phyloP scores from a whole-genome alignment of 2,888 invertebrate genomes.

The Aproaerema taeniolella region DNA sequence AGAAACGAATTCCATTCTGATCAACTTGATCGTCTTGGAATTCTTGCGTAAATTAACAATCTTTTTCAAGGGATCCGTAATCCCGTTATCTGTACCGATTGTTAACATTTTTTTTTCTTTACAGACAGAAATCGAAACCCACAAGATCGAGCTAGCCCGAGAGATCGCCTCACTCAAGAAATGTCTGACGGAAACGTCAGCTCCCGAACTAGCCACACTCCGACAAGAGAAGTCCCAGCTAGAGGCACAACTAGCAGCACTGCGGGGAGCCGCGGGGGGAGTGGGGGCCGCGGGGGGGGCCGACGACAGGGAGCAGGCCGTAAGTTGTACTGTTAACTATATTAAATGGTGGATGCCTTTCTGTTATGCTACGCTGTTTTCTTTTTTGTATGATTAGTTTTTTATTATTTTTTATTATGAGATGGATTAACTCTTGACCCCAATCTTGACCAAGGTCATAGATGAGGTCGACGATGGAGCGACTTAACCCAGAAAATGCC shows the following conservation, averaged over 20 bases:
- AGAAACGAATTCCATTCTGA: no score
- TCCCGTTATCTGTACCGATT: no score
- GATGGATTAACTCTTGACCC: no score
- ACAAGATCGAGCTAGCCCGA: slow-evolving; percentile 52
- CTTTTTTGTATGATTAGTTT: no score
- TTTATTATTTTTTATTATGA: no score
- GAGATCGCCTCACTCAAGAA: slow-evolving; percentile 56
- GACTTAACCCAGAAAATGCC: no score
- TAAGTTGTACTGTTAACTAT: slow-evolving; percentile 34
- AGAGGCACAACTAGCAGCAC: slow-evolving; percentile 25
- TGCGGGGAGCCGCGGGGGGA: slow-evolving; percentile 10
- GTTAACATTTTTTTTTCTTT: neutral
- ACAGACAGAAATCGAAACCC: slow-evolving; percentile 66
- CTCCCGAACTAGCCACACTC: slow-evolving; percentile 44
- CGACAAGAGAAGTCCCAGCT: slow-evolving; percentile 22
- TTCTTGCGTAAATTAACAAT: no score
- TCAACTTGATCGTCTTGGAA: no score
- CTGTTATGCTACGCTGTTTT: slow-evolving; percentile 17
- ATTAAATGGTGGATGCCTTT: slow-evolving; percentile 21
- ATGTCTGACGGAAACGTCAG: slow-evolving; percentile 35
- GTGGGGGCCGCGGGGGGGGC: slow-evolving; percentile 9
- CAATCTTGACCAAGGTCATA: no score
- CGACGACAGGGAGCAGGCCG: slow-evolving; percentile 57
- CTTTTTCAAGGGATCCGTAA: no score
- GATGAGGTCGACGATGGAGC: no score